Evolutionary conservation across 2,113 vertebrate species (phyloP).

Genomic region (Cinclus mexicanus): DNA sequence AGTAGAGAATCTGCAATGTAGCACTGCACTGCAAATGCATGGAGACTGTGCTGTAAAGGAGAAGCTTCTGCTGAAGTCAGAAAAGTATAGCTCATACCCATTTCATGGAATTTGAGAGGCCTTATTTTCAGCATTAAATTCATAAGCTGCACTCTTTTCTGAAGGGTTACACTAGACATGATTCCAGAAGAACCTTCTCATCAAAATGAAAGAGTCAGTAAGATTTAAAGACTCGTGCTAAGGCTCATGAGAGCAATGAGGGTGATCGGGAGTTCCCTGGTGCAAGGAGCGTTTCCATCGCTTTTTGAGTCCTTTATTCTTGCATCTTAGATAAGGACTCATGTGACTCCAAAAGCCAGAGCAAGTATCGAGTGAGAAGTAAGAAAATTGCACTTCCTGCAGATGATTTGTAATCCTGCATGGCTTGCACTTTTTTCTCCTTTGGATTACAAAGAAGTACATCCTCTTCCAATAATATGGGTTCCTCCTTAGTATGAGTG

Average conservation of each 20-base stretch:
- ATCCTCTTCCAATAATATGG: neutral
- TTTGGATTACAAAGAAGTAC: neutral
- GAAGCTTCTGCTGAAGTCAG: neutral
- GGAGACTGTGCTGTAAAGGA: neutral
- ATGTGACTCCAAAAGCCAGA: neutral
- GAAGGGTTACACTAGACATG: neutral
- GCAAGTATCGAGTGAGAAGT: neutral
- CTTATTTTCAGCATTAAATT: neutral
- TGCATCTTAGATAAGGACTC: neutral
- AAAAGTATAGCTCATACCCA: neutral
- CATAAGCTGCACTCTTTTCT: neutral
- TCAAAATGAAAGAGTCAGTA: neutral
- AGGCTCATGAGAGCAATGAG: neutral
- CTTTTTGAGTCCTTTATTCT: neutral
- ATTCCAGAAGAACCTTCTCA: neutral
- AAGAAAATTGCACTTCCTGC: neutral
- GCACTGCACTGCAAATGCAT: neutral
- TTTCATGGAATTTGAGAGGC: neutral
- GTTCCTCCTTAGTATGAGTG: neutral
- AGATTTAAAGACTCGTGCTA: neutral
- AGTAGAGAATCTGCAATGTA: neutral
- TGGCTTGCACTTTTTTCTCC: neutral
- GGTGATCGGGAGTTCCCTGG: neutral
- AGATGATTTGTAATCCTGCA: neutral
- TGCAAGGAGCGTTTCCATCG: neutral